phyloP scores from a whole-genome alignment of 2,113 vertebrate species.

The Gobio gobio region DNA sequence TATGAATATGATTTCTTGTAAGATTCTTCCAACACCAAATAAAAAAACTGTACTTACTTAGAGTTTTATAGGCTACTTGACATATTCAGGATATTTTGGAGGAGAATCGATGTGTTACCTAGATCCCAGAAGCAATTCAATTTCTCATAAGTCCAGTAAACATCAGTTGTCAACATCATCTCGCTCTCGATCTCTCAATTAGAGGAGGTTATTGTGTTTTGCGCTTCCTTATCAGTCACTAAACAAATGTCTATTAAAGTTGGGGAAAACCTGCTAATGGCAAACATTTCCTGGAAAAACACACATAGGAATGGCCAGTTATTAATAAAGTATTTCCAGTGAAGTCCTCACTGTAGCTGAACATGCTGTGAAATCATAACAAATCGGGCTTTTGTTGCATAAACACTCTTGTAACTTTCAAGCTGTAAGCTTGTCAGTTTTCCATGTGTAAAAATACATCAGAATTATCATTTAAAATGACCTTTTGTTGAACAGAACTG shows the following conservation, averaged over 20 bases:
- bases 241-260: background rate
- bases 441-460: background rate
- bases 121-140: background rate
- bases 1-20: background rate
- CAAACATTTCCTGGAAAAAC: slow-evolving; percentile 29
- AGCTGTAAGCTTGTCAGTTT: background rate
- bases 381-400: background rate
- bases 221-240: slow-evolving; percentile 13
- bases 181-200: background rate
- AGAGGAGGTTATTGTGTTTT: background rate
- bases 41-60: background rate
- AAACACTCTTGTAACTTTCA: background rate
- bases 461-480: no score
- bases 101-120: background rate
- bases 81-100: background rate
- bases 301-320: background rate
- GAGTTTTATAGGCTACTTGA: background rate
- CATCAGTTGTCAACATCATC: background rate
- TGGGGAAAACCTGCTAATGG: slow-evolving; percentile 22
- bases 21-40: background rate
- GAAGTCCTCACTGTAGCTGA: background rate
- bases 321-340: slow-evolving; percentile 12
- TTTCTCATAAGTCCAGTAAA: background rate
- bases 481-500: no score
- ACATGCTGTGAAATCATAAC: background rate